Percentiles rank a stretch among this genome's conserved stretches.
Evolutionary conservation across 2,888 invertebrate species (phyloP).

Genomic region (Thumatha senex): DNA sequence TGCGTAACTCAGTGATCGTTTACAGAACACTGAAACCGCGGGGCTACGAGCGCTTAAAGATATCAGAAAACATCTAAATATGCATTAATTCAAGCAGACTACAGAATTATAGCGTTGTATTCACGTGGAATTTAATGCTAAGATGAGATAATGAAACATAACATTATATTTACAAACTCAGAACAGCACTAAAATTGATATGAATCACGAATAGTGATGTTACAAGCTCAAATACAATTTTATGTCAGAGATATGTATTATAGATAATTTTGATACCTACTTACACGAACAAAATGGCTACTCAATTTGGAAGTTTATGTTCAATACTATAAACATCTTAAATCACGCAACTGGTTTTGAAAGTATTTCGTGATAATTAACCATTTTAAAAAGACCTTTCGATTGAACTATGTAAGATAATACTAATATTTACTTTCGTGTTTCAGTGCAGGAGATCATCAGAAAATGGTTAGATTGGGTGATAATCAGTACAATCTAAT

Average conservation of each 20-base stretch:
- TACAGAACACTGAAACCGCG: no score
- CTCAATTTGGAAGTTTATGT: slow-evolving; percentile 40
- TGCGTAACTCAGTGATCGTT: no score
- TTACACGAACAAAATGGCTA: slow-evolving; percentile 31
- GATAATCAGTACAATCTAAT: slow-evolving; percentile 56
- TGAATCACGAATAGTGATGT: slow-evolving; percentile 26
- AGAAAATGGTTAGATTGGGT: slow-evolving; percentile 37
- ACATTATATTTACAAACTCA: slow-evolving; percentile 6
- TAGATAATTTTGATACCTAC: slow-evolving; percentile 28
- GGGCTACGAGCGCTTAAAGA: no score
- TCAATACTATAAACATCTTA: slow-evolving; percentile 44
- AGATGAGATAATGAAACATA: not conserved
- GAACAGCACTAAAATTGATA: slow-evolving; percentile 15
- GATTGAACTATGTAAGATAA: slow-evolving; percentile 27
- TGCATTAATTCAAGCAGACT: no score
- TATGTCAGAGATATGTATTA: slow-evolving; percentile 26
- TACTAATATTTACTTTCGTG: not conserved
- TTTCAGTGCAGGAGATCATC: slow-evolving; percentile 6
- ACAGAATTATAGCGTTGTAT: slow-evolving; percentile 8
- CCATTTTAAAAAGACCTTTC: slow-evolving; percentile 43
- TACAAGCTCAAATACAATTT: slow-evolving; percentile 24
- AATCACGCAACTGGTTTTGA: slow-evolving; percentile 46
- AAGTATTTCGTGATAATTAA: slow-evolving; percentile 41
- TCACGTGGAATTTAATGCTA: no score
- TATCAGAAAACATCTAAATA: no score